Conservation (phyloP, 2,113 vertebrate genomes). For the Climacteris rufus region DNA sequence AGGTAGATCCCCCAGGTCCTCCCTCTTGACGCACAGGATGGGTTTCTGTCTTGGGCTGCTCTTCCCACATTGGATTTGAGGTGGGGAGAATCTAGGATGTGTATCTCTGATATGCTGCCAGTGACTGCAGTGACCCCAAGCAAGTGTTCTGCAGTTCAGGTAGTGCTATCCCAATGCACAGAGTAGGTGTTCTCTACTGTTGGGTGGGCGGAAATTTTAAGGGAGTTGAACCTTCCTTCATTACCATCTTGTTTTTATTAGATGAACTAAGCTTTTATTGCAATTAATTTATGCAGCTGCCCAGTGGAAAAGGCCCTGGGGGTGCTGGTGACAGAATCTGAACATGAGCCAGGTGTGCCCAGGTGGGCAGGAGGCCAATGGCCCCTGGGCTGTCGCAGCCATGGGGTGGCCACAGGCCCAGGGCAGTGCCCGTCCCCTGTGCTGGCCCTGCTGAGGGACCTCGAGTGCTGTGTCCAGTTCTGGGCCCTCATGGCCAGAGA, state of each 20-base stretch:
- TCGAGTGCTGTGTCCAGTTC: background rate
- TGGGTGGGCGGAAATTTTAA: background rate
- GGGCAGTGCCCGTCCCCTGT: background rate
- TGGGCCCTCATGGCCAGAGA: background rate
- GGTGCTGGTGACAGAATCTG: background rate
- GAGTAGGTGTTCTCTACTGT: background rate
- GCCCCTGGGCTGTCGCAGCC: background rate
- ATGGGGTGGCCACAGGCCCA: background rate
- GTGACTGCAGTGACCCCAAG: background rate
- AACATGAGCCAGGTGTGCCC: background rate
- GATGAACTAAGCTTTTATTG: background rate
- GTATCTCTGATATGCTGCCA: background rate
- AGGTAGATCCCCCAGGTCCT: background rate
- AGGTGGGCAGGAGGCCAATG: background rate
- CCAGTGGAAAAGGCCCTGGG: background rate
- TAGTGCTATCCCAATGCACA: fast-evolving
- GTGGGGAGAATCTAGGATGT: background rate
- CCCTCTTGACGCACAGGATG: background rate
- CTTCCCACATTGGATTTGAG: background rate
- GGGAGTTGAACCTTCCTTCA: background rate
- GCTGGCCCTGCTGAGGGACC: background rate
- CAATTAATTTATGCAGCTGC: background rate
- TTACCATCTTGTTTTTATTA: background rate
- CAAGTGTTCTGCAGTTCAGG: background rate
- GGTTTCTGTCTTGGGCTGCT: background rate